These are phyloP conservation scores for Pogoniulus pusillus DNA, from an alignment of 2,797 vertebrate genomes.

Conservation along the genomic window DNA sequence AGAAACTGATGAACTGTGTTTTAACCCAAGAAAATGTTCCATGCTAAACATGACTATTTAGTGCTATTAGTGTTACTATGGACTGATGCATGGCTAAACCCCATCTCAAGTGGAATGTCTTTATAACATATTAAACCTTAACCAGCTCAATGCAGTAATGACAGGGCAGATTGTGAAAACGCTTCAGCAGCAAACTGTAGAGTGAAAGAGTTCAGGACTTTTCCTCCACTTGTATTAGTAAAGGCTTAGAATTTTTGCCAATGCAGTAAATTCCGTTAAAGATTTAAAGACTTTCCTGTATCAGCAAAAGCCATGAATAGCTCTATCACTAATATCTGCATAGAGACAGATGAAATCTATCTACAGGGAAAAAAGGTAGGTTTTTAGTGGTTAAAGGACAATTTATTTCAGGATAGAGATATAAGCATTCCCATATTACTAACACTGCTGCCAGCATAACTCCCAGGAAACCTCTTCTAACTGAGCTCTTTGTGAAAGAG, in stretches of 20 bases:
- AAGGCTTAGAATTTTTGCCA: neutral
- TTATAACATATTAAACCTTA: constrained; percentile 5
- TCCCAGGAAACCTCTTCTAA: neutral
- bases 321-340: neutral
- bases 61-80: neutral
- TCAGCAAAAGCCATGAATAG: neutral
- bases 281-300: neutral
- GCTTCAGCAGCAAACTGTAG: neutral
- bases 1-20: neutral
- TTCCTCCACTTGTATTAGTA: neutral
- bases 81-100: constrained; percentile 10
- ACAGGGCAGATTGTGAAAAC: constrained; percentile 4
- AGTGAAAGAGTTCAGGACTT: neutral
- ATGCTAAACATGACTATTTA: neutral
- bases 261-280: neutral
- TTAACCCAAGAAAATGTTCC: neutral
- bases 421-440: neutral
- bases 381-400: neutral
- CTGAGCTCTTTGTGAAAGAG: neutral
- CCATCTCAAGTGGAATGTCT: neutral
- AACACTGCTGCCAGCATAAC: neutral
- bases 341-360: neutral
- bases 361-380: neutral
- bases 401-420: neutral
- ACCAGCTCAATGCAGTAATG: neutral